Evolutionary conservation across 2,888 invertebrate species (phyloP).

Genomic region (Luffia ferchaultella): DNA sequence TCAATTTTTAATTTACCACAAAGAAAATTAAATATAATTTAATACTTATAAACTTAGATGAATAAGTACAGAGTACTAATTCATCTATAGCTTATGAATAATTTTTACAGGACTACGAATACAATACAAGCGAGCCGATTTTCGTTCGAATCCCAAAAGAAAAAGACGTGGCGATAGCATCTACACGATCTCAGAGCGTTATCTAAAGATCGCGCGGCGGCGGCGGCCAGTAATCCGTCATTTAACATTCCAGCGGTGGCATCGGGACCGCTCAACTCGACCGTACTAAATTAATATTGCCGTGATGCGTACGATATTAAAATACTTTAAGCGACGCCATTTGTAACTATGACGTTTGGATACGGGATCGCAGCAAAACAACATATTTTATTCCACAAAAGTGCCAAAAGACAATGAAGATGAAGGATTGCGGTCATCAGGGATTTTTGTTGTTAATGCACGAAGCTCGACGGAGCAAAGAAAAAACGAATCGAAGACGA

Average conservation of each 20-base stretch:
- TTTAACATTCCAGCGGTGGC: conserved; percentile 61
- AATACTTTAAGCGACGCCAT: conserved; percentile 65
- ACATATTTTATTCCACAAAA: conserved; percentile 63
- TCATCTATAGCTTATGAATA: too few relatives aligned
- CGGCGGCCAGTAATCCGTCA: conserved; percentile 57
- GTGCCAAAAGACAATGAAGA: conserved; percentile 65
- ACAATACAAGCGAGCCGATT: background rate
- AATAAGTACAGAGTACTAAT: too few relatives aligned
- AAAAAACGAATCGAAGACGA: conserved; percentile 36
- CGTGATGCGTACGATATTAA: conserved; percentile 62
- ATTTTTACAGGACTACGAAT: too few relatives aligned
- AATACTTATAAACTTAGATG: too few relatives aligned
- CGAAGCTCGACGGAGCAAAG: conserved; percentile 17
- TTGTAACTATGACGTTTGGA: conserved; percentile 60
- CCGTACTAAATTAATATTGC: conserved; percentile 63
- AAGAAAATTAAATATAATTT: too few relatives aligned
- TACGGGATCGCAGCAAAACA: conserved; percentile 55
- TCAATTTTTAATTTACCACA: too few relatives aligned
- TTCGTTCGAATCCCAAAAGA: conserved; percentile 9
- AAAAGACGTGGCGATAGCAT: conserved; percentile 36
- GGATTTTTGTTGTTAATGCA: conserved; percentile 58
- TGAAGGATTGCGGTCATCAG: conserved; percentile 65
- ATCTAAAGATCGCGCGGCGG: conserved; percentile 45
- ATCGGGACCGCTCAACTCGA: conserved; percentile 53
- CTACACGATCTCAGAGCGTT: conserved; percentile 38